Base-by-base conservation (phyloP, 2,797 vertebrate genomes). In the Nyctalus aviator region DNA sequence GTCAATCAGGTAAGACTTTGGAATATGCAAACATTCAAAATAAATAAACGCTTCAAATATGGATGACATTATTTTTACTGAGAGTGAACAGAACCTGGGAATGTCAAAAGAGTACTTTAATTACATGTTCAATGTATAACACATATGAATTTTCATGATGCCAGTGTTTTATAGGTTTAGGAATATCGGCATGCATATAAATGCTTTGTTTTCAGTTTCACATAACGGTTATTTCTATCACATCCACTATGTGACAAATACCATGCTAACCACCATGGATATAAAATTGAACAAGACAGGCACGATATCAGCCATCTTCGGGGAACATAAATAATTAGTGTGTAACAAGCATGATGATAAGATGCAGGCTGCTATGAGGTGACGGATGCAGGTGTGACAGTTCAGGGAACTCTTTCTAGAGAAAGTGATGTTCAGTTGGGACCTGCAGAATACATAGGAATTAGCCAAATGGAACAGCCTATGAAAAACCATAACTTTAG, bases 131-230 rank as follows among this genome's bases (percentile, higher is more conserved):
- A 71, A 13, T 76, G 8, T 64, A 92, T 79, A 85, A 41, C 62
- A 27, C 11, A 25, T 76, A 55, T 35, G 6, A 72, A 72, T 72
- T 86, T 44, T 55, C 50, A 84, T 53, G 37, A 53, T 59, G 8
- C 2, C 50, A 78, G 6, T 37, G 2, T 82, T 89, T 89, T 37
- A 30, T 68, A 90, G 27, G 20, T 92, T 90, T 69, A 78, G 32
- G 2, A 90, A 66, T 83, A 59, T 37, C 20, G 71, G 73, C 87
- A 78, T 78, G 3, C 15, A 59, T 44, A 50, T 35, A 66, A 78
- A 78, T 50, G 66, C 23, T 92, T 32, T 77, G 48, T 50, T 90
- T 86, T 76, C 35, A 35, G 32, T 90, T 35, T 95, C 79, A 25
- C 15, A 5, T 44, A 41, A 72, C 64, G n/a, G 8, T 46, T 55